Percentiles rank a stretch among this genome's conserved stretches.
phyloP scores from a whole-genome alignment of 2,888 invertebrate species.

The Hirtodrosophila alboralis region DNA sequence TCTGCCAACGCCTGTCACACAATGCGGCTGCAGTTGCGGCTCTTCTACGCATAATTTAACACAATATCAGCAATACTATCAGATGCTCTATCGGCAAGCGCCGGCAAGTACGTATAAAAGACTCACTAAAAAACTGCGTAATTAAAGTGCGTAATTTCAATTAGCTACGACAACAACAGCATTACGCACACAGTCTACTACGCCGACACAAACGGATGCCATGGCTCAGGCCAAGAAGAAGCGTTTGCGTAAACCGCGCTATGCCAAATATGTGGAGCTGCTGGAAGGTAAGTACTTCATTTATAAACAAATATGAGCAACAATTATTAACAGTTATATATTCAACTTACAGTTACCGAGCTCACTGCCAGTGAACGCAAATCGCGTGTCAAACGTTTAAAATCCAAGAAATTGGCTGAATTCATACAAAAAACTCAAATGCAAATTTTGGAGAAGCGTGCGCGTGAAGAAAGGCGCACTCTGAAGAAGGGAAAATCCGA shows the following conservation, averaged over 20 bases:
- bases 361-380: constrained; percentile 87
- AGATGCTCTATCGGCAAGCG: constrained; percentile 64
- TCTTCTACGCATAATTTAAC: constrained; percentile 48
- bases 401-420: constrained; percentile 87
- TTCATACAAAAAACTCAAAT: constrained; percentile 86
- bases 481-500: constrained; percentile 27
- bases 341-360: constrained; percentile 86
- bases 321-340: background rate
- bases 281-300: constrained; percentile 87
- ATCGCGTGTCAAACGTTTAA: constrained; percentile 88
- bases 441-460: constrained; percentile 72
- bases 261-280: constrained; percentile 88
- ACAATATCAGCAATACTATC: constrained; percentile 69
- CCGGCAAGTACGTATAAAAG: constrained; percentile 55
- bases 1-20: constrained; percentile 54
- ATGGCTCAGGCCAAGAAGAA: constrained; percentile 60
- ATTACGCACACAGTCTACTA: constrained; percentile 77
- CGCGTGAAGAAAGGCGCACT: constrained; percentile 52
- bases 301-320: background rate
- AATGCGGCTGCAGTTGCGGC: constrained; percentile 48
- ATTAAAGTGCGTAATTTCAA: constrained; percentile 7
- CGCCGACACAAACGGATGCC: constrained; percentile 67
- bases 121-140: background rate
- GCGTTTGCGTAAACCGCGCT: constrained; percentile 64
- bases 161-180: constrained; percentile 16